Percentiles rank a stretch among this genome's conserved stretches.
Conservation (phyloP, 2,797 vertebrate species). For the Rachycentron canadum region DNA sequence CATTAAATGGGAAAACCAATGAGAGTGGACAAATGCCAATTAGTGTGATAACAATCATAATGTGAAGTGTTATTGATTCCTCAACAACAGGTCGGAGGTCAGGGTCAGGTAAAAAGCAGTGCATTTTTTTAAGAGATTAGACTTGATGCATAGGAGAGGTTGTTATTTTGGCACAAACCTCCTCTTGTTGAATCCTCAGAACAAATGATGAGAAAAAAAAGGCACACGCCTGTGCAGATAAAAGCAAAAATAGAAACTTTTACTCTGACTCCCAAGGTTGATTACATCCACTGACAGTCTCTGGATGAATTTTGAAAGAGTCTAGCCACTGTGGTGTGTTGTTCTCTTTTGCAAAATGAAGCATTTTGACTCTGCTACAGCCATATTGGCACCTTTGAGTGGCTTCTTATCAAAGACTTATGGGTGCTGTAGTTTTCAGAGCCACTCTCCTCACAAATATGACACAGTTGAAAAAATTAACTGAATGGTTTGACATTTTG, state of each 20-base stretch:
- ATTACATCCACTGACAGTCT: neutral
- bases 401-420: too few species aligned
- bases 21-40: conserved; percentile 30
- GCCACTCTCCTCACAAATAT: neutral
- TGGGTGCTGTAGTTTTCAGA: neutral
- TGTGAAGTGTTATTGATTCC: conserved; percentile 36
- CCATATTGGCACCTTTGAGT: neutral
- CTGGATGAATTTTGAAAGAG: neutral
- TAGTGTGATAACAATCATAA: conserved; percentile 45
- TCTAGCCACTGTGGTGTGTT: neutral
- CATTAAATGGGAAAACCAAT: conserved; percentile 27
- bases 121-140: conserved; percentile 3
- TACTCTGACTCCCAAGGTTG: neutral
- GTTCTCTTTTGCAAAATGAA: neutral
- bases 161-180: neutral
- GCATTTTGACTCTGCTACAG: neutral
- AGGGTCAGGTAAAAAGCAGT: conserved; percentile 3
- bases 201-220: neutral
- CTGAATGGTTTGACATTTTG: neutral
- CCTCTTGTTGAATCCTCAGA: too few species aligned
- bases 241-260: neutral
- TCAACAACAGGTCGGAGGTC: conserved; percentile 20
- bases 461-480: neutral
- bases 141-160: neutral
- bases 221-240: neutral